Evolutionary conservation across 2,888 invertebrate genomes (phyloP).

Genomic region (Peribatodes rhomboidaria): DNA sequence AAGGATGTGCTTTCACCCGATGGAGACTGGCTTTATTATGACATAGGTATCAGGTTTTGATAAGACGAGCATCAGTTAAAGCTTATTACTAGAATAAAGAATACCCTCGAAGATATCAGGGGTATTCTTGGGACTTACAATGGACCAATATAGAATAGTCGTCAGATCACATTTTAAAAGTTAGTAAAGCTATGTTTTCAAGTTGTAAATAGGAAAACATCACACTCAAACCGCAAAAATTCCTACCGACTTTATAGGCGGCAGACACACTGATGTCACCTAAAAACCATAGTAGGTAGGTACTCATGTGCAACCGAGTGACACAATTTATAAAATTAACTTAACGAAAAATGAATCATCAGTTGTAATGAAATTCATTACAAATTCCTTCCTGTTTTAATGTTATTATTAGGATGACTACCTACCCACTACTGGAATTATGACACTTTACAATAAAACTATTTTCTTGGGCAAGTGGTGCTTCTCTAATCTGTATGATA

Average conservation of each 20-base stretch:
- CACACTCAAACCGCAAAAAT: not conserved
- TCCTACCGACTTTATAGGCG: not conserved
- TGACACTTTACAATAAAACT: not conserved
- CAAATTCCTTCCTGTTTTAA: not conserved
- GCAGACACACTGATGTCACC: not conserved
- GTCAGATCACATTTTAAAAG: not conserved
- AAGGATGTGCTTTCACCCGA: slow-evolving; percentile 28
- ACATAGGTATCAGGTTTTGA: not conserved
- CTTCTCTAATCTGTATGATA: not conserved
- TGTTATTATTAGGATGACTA: not conserved
- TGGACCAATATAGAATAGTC: not conserved
- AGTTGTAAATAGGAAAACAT: not conserved
- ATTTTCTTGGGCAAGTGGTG: not conserved
- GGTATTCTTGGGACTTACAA: not conserved
- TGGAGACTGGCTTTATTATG: slow-evolving; percentile 2
- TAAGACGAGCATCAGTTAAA: not conserved
- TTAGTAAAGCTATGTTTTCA: not conserved
- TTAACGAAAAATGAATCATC: not conserved
- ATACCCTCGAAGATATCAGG: not conserved
- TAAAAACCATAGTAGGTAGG: not conserved
- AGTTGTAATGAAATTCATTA: not conserved
- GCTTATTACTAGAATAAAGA: too few relatives aligned
- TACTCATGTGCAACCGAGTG: slow-evolving; percentile 5
- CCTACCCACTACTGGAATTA: not conserved
- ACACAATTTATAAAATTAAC: slow-evolving; percentile 12